Percentiles rank a stretch among this genome's conserved stretches.
Conservation (phyloP, 1,140 invertebrate genomes). For the Drosophila trapezifrons region DNA sequence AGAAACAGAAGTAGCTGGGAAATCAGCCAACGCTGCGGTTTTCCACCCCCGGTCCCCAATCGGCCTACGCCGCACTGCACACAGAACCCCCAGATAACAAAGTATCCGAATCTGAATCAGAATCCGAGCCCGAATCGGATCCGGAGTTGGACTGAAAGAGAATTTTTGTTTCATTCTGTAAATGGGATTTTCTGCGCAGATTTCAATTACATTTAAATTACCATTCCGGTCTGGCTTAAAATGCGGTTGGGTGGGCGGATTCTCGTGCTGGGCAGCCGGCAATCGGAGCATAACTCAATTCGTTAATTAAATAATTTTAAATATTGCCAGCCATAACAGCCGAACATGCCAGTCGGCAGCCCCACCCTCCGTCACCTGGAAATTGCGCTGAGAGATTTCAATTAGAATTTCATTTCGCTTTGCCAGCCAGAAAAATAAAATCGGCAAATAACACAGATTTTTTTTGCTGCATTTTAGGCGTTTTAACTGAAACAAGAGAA, state of each 20-base stretch:
- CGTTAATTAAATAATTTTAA: constrained; percentile 82
- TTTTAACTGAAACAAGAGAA: constrained; percentile 15
- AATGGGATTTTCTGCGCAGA: constrained; percentile 67
- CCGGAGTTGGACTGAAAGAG: constrained; percentile 13
- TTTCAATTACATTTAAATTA: constrained; percentile 81
- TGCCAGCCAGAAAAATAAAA: constrained; percentile 41
- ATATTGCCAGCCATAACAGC: constrained; percentile 74
- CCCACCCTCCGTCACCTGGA: constrained; percentile 29
- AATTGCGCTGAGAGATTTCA: constrained; percentile 74
- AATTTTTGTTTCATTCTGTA: constrained; percentile 48
- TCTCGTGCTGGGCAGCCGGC: constrained; percentile 9
- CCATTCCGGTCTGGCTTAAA: constrained; percentile 47
- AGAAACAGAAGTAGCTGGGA: constrained; percentile 42
- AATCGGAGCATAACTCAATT: constrained; percentile 73
- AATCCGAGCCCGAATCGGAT: constrained; percentile 17
- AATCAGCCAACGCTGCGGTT: constrained; percentile 52
- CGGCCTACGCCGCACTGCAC: constrained; percentile 31
- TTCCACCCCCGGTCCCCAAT: constrained; percentile 19
- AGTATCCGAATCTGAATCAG: constrained; percentile 21
- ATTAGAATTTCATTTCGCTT: constrained; percentile 73
- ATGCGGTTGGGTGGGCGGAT: constrained; percentile 23
- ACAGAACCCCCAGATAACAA: constrained; percentile 38
- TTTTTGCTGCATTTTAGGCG: constrained; percentile 31
- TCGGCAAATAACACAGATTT: constrained; percentile 38
- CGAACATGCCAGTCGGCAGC: constrained; percentile 25